Conservation (phyloP, 1,140 invertebrate species). For the Pararge aegeria region DNA sequence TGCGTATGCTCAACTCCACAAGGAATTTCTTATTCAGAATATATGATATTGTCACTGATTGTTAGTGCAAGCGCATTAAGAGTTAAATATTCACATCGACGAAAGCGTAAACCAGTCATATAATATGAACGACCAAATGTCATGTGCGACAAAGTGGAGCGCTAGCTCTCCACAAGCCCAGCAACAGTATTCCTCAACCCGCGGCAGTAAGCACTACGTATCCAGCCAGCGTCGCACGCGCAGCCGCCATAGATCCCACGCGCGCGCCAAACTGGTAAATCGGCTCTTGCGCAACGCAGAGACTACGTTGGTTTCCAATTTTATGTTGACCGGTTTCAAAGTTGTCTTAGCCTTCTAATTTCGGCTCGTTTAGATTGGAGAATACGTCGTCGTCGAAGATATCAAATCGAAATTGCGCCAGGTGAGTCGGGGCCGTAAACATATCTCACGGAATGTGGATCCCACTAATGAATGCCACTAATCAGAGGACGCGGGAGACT, state of each 20-base stretch:
- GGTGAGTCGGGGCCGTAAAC: conserved; percentile 43
- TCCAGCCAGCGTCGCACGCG: conserved; percentile 29
- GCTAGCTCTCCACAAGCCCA: too few relatives aligned
- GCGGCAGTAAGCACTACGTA: neutral
- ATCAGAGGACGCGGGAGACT: neutral
- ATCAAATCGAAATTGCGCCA: conserved; percentile 39
- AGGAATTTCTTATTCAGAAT: too few relatives aligned
- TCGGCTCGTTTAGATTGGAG: conserved; percentile 77
- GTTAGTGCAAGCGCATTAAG: too few relatives aligned
- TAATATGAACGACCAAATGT: too few relatives aligned
- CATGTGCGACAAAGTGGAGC: too few relatives aligned
- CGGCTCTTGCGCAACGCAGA: conserved; percentile 70
- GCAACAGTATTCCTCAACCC: too few relatives aligned
- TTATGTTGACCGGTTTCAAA: conserved; percentile 78
- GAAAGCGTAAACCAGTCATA: too few relatives aligned
- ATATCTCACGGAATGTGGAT: conserved; percentile 37
- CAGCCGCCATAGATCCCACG: conserved; percentile 49
- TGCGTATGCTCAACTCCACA: too few relatives aligned
- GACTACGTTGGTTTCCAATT: conserved; percentile 78
- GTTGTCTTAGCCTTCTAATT: conserved; percentile 77
- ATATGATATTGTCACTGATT: too few relatives aligned
- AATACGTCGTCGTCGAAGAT: conserved; percentile 55
- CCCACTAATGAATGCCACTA: conserved; percentile 43
- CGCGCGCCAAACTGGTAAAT: conserved; percentile 68
- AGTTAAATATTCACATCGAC: too few relatives aligned